A percentile compares a stretch with the other conserved stretches of the same genome.
Evolutionary conservation across 2,113 vertebrate genomes (phyloP).

Genomic region (Ia io): DNA sequence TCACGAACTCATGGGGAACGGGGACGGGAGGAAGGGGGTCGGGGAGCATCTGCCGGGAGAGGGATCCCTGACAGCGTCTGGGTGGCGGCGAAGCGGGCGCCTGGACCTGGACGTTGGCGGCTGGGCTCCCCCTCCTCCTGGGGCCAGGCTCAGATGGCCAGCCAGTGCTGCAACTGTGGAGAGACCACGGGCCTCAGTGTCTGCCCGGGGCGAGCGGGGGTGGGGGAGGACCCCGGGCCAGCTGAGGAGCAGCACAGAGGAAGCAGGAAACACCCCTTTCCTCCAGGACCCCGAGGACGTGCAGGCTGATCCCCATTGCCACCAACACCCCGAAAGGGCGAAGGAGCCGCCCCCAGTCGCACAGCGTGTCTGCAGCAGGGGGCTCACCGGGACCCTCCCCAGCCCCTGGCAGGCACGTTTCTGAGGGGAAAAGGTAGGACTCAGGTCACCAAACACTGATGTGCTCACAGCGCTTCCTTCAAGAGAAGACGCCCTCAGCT

Average conservation of each 20-base stretch:
- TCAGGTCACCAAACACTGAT: not conserved
- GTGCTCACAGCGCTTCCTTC: not conserved
- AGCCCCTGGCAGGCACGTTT: rapidly evolving
- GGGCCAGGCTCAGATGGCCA: constrained; percentile 81
- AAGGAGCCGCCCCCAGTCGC: not conserved
- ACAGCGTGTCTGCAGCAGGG: not conserved
- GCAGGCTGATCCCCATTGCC: not conserved
- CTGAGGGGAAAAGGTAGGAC: too few species aligned
- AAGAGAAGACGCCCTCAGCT: not conserved
- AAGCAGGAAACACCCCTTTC: too few species aligned
- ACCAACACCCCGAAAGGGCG: not conserved
- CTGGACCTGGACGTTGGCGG: constrained; percentile 60
- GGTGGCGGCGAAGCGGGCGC: constrained; percentile 20
- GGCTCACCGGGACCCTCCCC: rapidly evolving
- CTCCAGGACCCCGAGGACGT: not conserved
- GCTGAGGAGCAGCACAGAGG: not conserved
- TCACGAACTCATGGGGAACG: constrained; percentile 67
- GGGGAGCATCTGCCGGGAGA: constrained; percentile 63
- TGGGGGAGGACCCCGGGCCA: rapidly evolving
- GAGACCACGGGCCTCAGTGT: rapidly evolving
- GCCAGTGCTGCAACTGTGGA: constrained; percentile 84
- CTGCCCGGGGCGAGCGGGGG: rapidly evolving
- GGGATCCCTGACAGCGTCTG: constrained; percentile 61
- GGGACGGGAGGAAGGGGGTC: constrained; percentile 62
- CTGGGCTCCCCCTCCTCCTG: constrained; percentile 46